Evolutionary conservation across 2,888 invertebrate species (phyloP), one percentile per base, ranked within the genome.

Genomic region (Leptopterna dolabrata): DNA sequence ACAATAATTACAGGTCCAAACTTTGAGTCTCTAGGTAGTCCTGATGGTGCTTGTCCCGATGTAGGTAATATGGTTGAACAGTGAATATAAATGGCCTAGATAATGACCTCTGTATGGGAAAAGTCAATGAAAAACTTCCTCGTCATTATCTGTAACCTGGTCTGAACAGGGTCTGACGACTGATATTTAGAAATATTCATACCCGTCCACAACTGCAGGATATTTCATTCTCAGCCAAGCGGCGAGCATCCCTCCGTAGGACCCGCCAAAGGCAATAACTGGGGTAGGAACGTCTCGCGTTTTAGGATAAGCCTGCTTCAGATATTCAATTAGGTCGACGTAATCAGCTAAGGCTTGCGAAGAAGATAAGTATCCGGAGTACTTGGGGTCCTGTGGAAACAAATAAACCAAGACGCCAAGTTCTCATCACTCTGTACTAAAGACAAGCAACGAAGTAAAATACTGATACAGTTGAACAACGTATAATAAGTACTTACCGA

Each of bases 171-270:
- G n/a, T n/a, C n/a, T n/a, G n/a, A n/a, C n/a, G n/a, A 36, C 36
- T 36, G 36, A 36, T 36, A 36, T n/a, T n/a, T n/a, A n/a, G 4
- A 36, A 36, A 36, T 7, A 36, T 11, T 88, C 91, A 89, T 91
- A 95, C 95, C 95, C 99, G 41, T 93, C 92, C 9, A 98, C 95
- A 45, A 97, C 91, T 91, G 97, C 96, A 0, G 99, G 99, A 92
- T 99, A 99, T 92, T 99, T 99, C 92, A 98, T 96, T 51, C 99
- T 94, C 91, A 99, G 94, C 96, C 99, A 99, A 0, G 99, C 96
- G 0, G 99, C 94, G 41, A 99, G 92, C 99, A 99, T 99, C 41
- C 99, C 99, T 0, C 99, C 99, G 91, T 99, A 99, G 0, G 98
- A 98, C 0, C 99, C 97, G 91, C 95, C 94, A 91, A 95, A 94